Evolutionary conservation across 2,797 vertebrate genomes (phyloP), one percentile per base, ranked within the genome.

Genomic region (Calcarius lapponicus): DNA sequence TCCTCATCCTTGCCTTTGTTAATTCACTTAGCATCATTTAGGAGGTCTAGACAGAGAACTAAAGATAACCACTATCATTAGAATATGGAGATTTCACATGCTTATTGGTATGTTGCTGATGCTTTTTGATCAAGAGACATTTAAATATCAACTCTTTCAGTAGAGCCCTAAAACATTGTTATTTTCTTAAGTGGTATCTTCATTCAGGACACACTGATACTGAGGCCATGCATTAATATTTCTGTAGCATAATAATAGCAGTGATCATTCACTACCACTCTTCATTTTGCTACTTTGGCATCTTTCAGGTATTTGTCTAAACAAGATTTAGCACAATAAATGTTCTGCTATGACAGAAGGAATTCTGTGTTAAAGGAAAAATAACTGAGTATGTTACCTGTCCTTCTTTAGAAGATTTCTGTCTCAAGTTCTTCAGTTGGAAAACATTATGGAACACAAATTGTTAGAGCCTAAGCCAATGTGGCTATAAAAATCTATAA

Each of bases 21-120:
- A 94, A 78, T 85, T 87, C 81, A 85, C 48, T 92, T 72, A 74
- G 57, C 57, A 91, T 38, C 65, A 67, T 78, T 90, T 86, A 91
- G 64, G 50, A 92, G 29, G 91, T 92, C 90, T 79, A 91, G 58
- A 81, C 66, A 80, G 50, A 54, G 25, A 86, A 47, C 38, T 88
- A 86, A 88, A 79, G 38, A 69, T 73, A 86, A 70, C 26, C 28
- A 71, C 50, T 90, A 50, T 25, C 51, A 81, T 73, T 70, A 92
- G 36, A 91, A 90, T 65, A 67, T 64, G 76, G 32, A 84, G 18
- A 85, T 84, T 86, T 64, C 48, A 69, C 12, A 53, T 73, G 31
- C 47, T 88, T 65, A 34, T 56, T 80, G 28, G 47, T 43, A 43
- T 25, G 18, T 22, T 88, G 40, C 61, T 84, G 47, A 70, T 34